Base-by-base conservation (phyloP, 2,888 invertebrate genomes). In the Amiota communis region DNA sequence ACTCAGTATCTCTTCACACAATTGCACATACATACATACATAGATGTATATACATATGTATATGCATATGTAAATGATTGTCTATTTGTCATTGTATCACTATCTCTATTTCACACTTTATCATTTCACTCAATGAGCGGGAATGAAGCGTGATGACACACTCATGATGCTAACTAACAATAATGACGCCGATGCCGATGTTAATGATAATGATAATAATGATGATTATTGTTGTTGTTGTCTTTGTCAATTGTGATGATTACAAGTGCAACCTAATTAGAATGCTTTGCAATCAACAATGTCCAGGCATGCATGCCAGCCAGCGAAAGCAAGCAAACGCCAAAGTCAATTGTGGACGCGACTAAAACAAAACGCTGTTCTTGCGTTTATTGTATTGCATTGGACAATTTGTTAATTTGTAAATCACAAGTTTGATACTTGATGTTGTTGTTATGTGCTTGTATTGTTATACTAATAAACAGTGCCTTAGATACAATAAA, bases 211-310 rank as follows among this genome's bases (percentile, higher is more conserved):
- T 36, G 36, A 36, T 36, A 36, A 36, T 36, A 36, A 36, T 36
- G 36, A 36, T 36, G 36, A 36, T 36, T 36, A 6, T 23, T 23
- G 23, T 23, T 23, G 23, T 23, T 23, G 23, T 23, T 23, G 8
- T 6, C 6, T 2, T 6, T 36, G 36, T 36, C 36, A 6, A 36
- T 36, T 2, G 36, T 36, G 36, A 36, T 36, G 67, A 68, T 68
- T 68, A 23, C 67, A 51, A 53, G n/a, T 68, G 67, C 23, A 51
- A 68, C 17, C 67, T 68, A 68, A 68, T 68, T 68, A 68, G 53
- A 65, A 65, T 17, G 48, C 48, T 49, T 8, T n/a, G 36, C 36
- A 36, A 36, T 36, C 23, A 36, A 13, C 63, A 59, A 15, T 59
- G 59, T 59, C 59, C 59, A 17, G 17, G 20, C 17, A 59, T 36